These are phyloP conservation scores for Salvelinus alpinus DNA, from an alignment of 2,113 vertebrate genomes.

Conservation along the genomic window DNA sequence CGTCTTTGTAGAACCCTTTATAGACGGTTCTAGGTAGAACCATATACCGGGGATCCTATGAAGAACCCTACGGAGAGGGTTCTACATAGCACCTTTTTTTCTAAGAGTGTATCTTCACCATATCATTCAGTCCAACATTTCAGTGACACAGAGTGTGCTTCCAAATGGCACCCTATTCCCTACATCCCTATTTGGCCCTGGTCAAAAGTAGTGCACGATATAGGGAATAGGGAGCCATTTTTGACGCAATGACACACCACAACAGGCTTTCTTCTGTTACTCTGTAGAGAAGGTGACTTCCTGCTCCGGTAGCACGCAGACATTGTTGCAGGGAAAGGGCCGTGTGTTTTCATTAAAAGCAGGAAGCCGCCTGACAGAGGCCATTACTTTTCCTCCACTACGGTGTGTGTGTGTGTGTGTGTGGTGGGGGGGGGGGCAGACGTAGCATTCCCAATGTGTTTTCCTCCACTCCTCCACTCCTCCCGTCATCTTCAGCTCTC, in stretches of 20 bases:
- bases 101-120: too few relatives aligned
- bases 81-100: too few relatives aligned
- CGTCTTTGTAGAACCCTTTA: too few relatives aligned
- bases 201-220: too few relatives aligned
- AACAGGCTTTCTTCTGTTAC: constrained; percentile 11
- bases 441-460: not conserved
- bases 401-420: constrained; percentile 2
- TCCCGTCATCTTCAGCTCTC: constrained; percentile 59
- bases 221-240: too few relatives aligned
- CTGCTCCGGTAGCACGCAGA: constrained; percentile 38
- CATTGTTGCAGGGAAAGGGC: constrained; percentile 37
- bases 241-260: constrained; percentile 10
- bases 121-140: too few relatives aligned
- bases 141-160: too few relatives aligned
- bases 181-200: too few relatives aligned
- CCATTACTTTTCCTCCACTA: constrained; percentile 52
- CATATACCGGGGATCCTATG: too few relatives aligned
- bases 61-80: too few relatives aligned
- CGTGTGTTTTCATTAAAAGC: constrained; percentile 58
- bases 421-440: not conserved
- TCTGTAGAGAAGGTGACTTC: constrained; percentile 49
- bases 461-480: constrained; percentile 20
- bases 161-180: too few relatives aligned
- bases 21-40: too few relatives aligned
- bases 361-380: constrained; percentile 58